Conservation (phyloP, 2,113 vertebrate species). For the Cyprinodon brontotheroides region DNA sequence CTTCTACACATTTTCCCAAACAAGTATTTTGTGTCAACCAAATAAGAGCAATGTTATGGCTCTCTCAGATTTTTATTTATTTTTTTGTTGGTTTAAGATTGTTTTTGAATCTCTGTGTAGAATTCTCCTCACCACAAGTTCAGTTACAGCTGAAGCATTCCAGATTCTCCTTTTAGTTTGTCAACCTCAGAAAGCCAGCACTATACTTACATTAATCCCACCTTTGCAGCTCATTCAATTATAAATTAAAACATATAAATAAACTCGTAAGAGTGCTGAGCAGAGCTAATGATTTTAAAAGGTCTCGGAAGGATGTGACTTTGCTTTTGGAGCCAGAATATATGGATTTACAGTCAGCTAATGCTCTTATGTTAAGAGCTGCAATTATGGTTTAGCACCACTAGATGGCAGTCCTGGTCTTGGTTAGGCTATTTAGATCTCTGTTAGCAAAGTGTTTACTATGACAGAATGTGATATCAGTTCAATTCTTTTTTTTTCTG, state of each 20-base stretch:
- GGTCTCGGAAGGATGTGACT: background rate
- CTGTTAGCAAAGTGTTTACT: background rate
- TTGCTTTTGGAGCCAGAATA: too few species aligned
- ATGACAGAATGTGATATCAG: background rate
- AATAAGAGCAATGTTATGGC: background rate
- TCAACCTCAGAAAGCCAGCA: background rate
- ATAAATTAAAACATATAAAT: background rate
- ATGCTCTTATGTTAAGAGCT: background rate
- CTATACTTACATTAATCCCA: constrained; percentile 6
- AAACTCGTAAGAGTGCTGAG: background rate
- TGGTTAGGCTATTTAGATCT: constrained; percentile 1
- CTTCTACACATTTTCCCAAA: too few species aligned
- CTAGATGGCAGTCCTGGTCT: constrained; percentile 76
- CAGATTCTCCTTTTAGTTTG: background rate
- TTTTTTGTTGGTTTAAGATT: background rate
- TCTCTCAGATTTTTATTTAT: background rate
- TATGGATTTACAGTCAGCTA: background rate
- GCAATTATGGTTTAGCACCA: constrained; percentile 22
- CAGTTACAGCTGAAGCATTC: background rate
- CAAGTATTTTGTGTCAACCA: too few species aligned
- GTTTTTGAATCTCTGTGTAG: background rate
- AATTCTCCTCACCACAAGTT: background rate
- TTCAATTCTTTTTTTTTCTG: background rate
- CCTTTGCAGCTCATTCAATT: background rate
- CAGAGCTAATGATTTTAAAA: background rate